phyloP scores from a whole-genome alignment of 2,888 invertebrate species.

The Argynnis bischoffii region DNA sequence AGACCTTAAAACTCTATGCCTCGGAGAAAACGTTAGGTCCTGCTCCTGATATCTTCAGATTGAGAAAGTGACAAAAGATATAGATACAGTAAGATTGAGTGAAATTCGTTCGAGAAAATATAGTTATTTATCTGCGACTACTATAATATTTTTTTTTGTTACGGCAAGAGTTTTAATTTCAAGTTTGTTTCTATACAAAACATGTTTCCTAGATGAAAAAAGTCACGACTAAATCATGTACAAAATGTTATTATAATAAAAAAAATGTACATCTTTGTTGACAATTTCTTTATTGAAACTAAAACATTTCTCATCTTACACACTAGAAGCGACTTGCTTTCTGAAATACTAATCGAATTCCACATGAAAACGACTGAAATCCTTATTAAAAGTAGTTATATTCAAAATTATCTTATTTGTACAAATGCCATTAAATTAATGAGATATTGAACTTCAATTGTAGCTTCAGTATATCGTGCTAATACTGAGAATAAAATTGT shows the following conservation, averaged over 20 bases:
- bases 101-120: too few species aligned
- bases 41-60: too few species aligned
- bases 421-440: slow-evolving; percentile 22
- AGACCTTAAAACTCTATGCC: too few species aligned
- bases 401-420: slow-evolving; percentile 20
- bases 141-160: too few species aligned
- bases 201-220: neutral
- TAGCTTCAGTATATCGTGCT: slow-evolving; percentile 15
- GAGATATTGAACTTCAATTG: slow-evolving; percentile 14
- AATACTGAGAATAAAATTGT: slow-evolving; percentile 19
- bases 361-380: slow-evolving; percentile 22
- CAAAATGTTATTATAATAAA: neutral
- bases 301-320: slow-evolving; percentile 57
- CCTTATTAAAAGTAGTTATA: slow-evolving; percentile 4
- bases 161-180: too few species aligned
- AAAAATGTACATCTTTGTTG: slow-evolving; percentile 41
- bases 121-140: too few species aligned
- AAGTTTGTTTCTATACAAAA: too few species aligned
- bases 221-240: neutral
- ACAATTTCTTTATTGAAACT: slow-evolving; percentile 65
- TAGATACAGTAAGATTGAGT: too few species aligned
- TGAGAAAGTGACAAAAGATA: too few species aligned
- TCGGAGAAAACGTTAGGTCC: too few species aligned
- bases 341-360: slow-evolving; percentile 28
- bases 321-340: slow-evolving; percentile 45